These are phyloP conservation scores for Alexandromys fortis DNA, from an alignment of 2,113 vertebrate genomes.

Conservation along the genomic window DNA sequence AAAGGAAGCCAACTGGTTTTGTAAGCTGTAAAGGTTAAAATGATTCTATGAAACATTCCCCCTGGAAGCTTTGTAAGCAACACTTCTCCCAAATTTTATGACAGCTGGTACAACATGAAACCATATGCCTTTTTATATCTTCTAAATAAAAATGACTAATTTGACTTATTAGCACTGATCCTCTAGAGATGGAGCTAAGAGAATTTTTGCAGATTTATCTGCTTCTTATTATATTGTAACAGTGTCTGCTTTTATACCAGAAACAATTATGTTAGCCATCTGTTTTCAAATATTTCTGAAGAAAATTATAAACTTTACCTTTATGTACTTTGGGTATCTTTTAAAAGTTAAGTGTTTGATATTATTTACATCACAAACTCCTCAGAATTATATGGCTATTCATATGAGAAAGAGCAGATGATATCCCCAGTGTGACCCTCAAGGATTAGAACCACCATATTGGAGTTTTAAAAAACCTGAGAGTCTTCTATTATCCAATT, in stretches of 20 bases:
- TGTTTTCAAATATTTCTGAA: constrained; percentile 76
- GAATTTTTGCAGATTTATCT: constrained; percentile 71
- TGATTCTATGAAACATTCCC: constrained; percentile 79
- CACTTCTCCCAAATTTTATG: constrained; percentile 81
- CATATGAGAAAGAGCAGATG: not conserved
- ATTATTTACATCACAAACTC: constrained; percentile 13
- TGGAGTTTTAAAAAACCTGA: not conserved
- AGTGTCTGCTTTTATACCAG: constrained; percentile 79
- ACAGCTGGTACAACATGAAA: constrained; percentile 81
- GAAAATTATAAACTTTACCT: constrained; percentile 71
- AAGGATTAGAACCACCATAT: constrained; percentile 14
- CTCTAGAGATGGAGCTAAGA: constrained; percentile 72
- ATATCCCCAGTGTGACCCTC: constrained; percentile 6
- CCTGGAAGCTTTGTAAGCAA: constrained; percentile 78
- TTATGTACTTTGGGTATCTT: constrained; percentile 73
- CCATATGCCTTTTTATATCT: constrained; percentile 80
- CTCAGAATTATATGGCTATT: not conserved
- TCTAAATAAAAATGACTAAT: constrained; percentile 85
- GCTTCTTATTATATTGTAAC: constrained; percentile 76
- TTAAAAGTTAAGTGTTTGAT: constrained; percentile 51
- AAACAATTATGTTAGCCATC: constrained; percentile 82
- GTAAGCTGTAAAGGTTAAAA: constrained; percentile 84
- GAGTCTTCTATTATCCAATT: not conserved
- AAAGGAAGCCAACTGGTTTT: constrained; percentile 78
- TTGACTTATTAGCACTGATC: constrained; percentile 81